Percentiles rank a stretch among this genome's conserved stretches.
These are phyloP conservation scores for Napeogenes sylphis DNA, from an alignment of 2,888 invertebrate species.

Conservation along the genomic window DNA sequence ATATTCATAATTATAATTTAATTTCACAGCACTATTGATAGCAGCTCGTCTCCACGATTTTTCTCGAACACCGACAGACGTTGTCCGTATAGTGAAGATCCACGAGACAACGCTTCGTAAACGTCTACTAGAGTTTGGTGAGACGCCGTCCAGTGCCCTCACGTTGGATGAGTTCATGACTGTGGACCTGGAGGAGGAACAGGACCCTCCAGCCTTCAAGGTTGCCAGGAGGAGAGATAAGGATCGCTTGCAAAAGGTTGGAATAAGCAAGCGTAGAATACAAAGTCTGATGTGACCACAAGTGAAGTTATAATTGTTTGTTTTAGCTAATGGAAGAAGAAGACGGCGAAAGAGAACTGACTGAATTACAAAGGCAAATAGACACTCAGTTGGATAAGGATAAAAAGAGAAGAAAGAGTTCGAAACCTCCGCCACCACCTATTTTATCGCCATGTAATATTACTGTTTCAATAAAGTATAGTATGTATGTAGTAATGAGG, in stretches of 20 bases:
- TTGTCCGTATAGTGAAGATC: constrained; percentile 96
- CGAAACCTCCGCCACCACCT: not conserved
- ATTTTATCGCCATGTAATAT: not conserved
- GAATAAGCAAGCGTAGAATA: too few species aligned
- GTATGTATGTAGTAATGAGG: not conserved
- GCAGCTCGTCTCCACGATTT: constrained; percentile 96
- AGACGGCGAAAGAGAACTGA: constrained; percentile 82
- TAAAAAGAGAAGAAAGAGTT: constrained; percentile 56
- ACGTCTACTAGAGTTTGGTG: constrained; percentile 95
- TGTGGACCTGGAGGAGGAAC: constrained; percentile 96
- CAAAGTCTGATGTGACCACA: not conserved
- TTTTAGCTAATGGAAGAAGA: constrained; percentile 75
- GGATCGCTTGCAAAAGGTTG: constrained; percentile 87
- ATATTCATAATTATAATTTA: not conserved
- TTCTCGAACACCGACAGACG: constrained; percentile 89
- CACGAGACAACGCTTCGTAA: constrained; percentile 95
- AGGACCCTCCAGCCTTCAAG: constrained; percentile 97
- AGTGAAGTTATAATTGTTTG: constrained; percentile 1
- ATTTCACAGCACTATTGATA: constrained; percentile 87
- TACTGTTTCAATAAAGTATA: not conserved
- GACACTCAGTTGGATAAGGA: constrained; percentile 87
- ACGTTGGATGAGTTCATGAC: constrained; percentile 98
- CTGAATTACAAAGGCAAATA: constrained; percentile 90
- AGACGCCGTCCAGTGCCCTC: constrained; percentile 95
- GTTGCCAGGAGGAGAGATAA: constrained; percentile 92